A percentile compares a stretch with the other conserved stretches of the same genome.
Conservation (phyloP, 2,888 invertebrate genomes). For the Drosophila mayaguana region DNA sequence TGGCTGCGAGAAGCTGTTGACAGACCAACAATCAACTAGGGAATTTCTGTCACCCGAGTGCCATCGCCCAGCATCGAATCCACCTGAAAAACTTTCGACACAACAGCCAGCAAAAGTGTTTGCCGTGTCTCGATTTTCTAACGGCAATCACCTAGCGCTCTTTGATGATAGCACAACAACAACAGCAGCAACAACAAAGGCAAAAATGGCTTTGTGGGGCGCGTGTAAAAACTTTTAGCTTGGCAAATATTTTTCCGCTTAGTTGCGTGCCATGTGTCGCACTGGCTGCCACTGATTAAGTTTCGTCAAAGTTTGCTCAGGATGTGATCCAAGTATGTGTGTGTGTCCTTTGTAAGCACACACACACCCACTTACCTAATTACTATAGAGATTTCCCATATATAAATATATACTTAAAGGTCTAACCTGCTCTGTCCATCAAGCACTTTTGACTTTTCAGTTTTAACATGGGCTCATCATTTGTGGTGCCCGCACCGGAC, state of each 20-base stretch:
- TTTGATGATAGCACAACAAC: constrained; percentile 63
- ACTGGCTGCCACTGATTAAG: constrained; percentile 65
- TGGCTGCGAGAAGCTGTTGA: constrained; percentile 70
- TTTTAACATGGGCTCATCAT: constrained; percentile 59
- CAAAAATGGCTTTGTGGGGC: constrained; percentile 21
- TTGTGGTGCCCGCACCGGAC: constrained; percentile 41
- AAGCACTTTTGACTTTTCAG: constrained; percentile 48
- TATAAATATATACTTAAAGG: constrained; percentile 19
- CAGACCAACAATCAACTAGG: constrained; percentile 81
- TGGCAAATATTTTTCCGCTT: constrained; percentile 77
- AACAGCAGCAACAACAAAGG: not conserved
- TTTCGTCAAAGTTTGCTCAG: constrained; percentile 64
- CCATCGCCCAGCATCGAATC: constrained; percentile 61
- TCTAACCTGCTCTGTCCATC: constrained; percentile 16
- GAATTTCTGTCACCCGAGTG: constrained; percentile 79
- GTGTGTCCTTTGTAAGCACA: constrained; percentile 18
- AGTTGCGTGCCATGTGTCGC: constrained; percentile 79
- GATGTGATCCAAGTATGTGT: constrained; percentile 28
- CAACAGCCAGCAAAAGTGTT: constrained; percentile 42
- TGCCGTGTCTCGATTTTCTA: constrained; percentile 68
- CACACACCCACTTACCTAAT: constrained; percentile 57
- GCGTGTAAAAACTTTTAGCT: constrained; percentile 56
- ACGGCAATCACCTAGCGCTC: constrained; percentile 69
- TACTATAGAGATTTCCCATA: constrained; percentile 63
- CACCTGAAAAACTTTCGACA: constrained; percentile 68